These are phyloP conservation scores for Anoplopoma fimbria DNA, from an alignment of 2,113 vertebrate species.

Conservation along the genomic window DNA sequence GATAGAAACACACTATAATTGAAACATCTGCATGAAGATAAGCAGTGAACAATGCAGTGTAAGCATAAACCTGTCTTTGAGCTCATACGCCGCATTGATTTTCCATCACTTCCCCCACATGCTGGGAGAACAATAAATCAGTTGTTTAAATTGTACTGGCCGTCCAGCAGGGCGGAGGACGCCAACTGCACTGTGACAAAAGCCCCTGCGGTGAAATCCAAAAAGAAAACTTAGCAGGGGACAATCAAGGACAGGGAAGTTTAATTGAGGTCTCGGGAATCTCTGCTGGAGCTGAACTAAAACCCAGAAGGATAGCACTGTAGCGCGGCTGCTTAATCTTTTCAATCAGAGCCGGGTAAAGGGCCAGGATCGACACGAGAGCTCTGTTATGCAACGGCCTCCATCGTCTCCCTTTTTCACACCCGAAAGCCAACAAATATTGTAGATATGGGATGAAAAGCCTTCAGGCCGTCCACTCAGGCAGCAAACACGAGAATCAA, in stretches of 20 bases:
- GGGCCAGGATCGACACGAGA: constrained; percentile 32
- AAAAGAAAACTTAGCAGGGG: constrained; percentile 51
- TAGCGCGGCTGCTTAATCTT: constrained; percentile 71
- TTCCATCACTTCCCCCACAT: constrained; percentile 55
- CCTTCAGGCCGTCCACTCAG: constrained; percentile 9
- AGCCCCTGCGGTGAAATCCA: constrained; percentile 31
- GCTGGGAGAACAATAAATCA: constrained; percentile 59
- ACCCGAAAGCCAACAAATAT: constrained; percentile 26
- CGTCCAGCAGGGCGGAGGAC: constrained; percentile 19
- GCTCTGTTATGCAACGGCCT: constrained; percentile 51
- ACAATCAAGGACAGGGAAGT: constrained; percentile 65
- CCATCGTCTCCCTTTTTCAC: constrained; percentile 7
- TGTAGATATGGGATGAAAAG: constrained; percentile 25
- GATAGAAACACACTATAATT: constrained; percentile 50
- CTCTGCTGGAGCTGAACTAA: constrained; percentile 57
- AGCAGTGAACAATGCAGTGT: constrained; percentile 47
- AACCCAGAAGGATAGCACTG: constrained; percentile 23
- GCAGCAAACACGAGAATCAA: constrained; percentile 62
- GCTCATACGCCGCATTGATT: constrained; percentile 64
- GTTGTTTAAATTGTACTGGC: constrained; percentile 48
- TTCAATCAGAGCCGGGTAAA: constrained; percentile 62
- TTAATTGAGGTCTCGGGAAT: constrained; percentile 65
- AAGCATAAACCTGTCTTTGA: constrained; percentile 46
- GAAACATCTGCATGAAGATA: constrained; percentile 66
- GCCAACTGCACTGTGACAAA: constrained; percentile 33